Evolutionary conservation across 2,113 vertebrate species (phyloP), one percentile per base, ranked within the genome.

Genomic region (Plectropomus leopardus): DNA sequence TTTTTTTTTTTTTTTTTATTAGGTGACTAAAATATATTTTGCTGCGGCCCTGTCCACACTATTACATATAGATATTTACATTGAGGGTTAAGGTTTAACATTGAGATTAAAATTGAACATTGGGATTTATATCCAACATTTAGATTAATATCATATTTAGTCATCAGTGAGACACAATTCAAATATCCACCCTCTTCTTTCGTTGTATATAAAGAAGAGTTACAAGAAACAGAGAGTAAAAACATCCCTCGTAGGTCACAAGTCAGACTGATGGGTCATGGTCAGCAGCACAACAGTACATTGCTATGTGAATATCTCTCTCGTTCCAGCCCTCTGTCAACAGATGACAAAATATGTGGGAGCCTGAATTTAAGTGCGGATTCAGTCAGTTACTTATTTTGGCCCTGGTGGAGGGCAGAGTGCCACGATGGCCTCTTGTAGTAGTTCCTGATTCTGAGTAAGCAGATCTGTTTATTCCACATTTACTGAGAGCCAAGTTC

Each of bases 311-410:
- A 70, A 48, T 60, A 42, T 57, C 19, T 21, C 53, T 64, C 65
- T 78, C n/a, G 23, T 65, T 90, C 79, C 82, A 86, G 60, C 28
- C 42, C 48, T 76, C 83, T 87, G 83, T 89, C 88, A 89, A 71
- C 82, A 72, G 55, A 66, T 82, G 71, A 86, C 75, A 80, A 82
- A 89, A 86, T 86, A 80, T 77, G 69, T 58, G 59, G 66, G 28
- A 84, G 73, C 42, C 72, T 66, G 61, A 81, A 59, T 84, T 7
- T 63, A 70, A 78, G 65, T 66, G 67, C 82, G 77, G 86, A 81
- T 69, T 87, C 69, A 68, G 76, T 60, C 48, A 28, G 50, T 57
- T 83, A 72, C 86, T 87, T 89, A 80, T 90, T 86, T 87, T 82
- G 73, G 84, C 77, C 11, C 61, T 11, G 60, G 64, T 58, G 11